A percentile compares a stretch with the other conserved stretches of the same genome.
Conservation (phyloP, 2,797 vertebrate genomes). For the Acomys russatus region DNA sequence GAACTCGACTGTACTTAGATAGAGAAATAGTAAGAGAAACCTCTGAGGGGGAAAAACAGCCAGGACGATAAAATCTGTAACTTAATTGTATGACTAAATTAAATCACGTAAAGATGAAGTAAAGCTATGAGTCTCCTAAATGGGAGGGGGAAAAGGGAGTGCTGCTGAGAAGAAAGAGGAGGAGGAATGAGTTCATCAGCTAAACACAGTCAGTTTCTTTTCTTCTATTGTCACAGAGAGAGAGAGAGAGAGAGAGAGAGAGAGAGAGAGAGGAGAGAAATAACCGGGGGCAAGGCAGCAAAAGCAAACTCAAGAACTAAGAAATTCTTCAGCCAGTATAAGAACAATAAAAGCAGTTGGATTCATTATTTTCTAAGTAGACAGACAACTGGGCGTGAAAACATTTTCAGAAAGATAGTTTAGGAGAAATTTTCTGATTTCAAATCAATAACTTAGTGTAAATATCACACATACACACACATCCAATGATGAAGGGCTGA, state of each 20-base stretch:
- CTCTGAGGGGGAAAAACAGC: neutral
- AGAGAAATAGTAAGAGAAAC: slow-evolving; percentile 50
- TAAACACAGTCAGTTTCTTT: slow-evolving; percentile 73
- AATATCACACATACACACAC: slow-evolving; percentile 65
- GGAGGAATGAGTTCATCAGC: slow-evolving; percentile 55
- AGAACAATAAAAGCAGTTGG: slow-evolving; percentile 70
- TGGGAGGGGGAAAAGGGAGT: slow-evolving; percentile 32
- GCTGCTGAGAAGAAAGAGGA: slow-evolving; percentile 25
- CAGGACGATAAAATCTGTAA: neutral
- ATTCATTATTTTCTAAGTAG: neutral
- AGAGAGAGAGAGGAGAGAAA: neutral
- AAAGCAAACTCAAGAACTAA: slow-evolving; percentile 59
- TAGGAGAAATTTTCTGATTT: slow-evolving; percentile 62
- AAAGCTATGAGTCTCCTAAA: slow-evolving; percentile 53
- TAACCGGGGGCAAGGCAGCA: slow-evolving; percentile 34
- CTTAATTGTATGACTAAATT: slow-evolving; percentile 7
- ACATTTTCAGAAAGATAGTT: neutral
- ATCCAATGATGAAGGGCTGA: slow-evolving; percentile 47
- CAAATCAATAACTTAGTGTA: slow-evolving; percentile 74
- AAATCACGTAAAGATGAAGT: slow-evolving; percentile 42
- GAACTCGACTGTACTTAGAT: slow-evolving; percentile 43
- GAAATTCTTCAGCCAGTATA: neutral
- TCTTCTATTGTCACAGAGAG: neutral
- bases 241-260: too few species aligned
- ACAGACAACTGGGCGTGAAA: neutral